Evolutionary conservation across 2,797 vertebrate species (phyloP).

Genomic region (Coendou prehensilis): DNA sequence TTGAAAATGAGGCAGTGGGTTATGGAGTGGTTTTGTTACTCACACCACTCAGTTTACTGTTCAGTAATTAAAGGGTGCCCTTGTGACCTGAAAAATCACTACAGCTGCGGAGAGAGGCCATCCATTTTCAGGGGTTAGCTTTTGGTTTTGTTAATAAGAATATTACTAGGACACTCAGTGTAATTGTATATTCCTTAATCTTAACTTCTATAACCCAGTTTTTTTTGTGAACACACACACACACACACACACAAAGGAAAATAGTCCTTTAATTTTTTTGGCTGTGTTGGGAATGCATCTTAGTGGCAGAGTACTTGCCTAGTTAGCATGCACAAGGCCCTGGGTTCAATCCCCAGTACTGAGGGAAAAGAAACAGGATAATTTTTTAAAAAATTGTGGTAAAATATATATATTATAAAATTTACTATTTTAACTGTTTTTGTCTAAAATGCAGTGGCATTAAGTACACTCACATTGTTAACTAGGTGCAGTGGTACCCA

Average conservation of each 20-base stretch:
- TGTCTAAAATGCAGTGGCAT: not conserved
- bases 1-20: not conserved
- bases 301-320: not conserved
- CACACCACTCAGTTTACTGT: not conserved
- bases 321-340: not conserved
- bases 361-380: not conserved
- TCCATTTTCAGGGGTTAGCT: not conserved
- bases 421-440: not conserved
- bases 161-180: slow-evolving; percentile 4
- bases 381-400: not conserved
- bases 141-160: slow-evolving; percentile 16
- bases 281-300: not conserved
- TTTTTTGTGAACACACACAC: slow-evolving; percentile 17
- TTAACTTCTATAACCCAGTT: slow-evolving; percentile 10
- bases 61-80: not conserved
- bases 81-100: not conserved
- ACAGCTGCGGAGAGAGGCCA: not conserved
- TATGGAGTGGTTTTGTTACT: not conserved
- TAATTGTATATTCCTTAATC: slow-evolving; percentile 9
- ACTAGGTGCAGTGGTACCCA: not conserved
- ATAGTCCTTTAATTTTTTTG: not conserved
- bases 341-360: not conserved
- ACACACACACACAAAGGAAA: not conserved
- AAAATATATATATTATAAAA: not conserved
- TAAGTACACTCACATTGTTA: not conserved